Base-by-base conservation (phyloP, 2,797 vertebrate species). In the Miichthys miiuy region DNA sequence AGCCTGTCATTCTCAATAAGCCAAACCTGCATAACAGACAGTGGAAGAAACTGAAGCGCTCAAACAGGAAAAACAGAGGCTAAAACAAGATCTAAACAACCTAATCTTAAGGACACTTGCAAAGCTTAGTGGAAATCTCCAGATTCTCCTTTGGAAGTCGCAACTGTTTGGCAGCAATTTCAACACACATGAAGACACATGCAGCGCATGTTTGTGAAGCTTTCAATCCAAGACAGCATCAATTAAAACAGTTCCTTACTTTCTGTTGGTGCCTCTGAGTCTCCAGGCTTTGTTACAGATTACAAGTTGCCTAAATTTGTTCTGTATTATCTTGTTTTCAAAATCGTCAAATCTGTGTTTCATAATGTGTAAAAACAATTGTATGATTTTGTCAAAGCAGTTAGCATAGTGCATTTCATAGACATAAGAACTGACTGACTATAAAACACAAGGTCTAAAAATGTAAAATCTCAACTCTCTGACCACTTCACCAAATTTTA, bases 11-110 rank as follows among this genome's bases (percentile, higher is more conserved):
- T 48, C 58, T 6, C 20, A 73, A 46, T 41, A 17, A 51, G 10
- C 50, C 70, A 72, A 58, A 52, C 16, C 41, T 54, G 47, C 18
- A 0, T 42, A 6, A 72, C 77, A 54, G 72, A 41, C 50, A 12
- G 21, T 46, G 25, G 34, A 67, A 74, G 44, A 81, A 70, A 61
- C 60, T 1, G 0, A 61, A 56, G 69, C 61, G 12, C 68, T 73
- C 56, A 18, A 57, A 65, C 58, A 30, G 66, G 68, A 76, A 81
- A 75, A 80, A 46, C 56, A 41, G 30, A 54, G 8, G 27, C 64
- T 58, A 46, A 54, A 84, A 61, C 52, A 30, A 61, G 56, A 75
- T 2, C 52, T 41, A 34, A 77, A 72, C 60, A 58, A 65, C 14
- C 46, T 79, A 41, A 77, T 62, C 57, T 69, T 27, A 6, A 25